phyloP scores from a whole-genome alignment of 2,888 invertebrate species.

The Phrixothrix hirtus region DNA sequence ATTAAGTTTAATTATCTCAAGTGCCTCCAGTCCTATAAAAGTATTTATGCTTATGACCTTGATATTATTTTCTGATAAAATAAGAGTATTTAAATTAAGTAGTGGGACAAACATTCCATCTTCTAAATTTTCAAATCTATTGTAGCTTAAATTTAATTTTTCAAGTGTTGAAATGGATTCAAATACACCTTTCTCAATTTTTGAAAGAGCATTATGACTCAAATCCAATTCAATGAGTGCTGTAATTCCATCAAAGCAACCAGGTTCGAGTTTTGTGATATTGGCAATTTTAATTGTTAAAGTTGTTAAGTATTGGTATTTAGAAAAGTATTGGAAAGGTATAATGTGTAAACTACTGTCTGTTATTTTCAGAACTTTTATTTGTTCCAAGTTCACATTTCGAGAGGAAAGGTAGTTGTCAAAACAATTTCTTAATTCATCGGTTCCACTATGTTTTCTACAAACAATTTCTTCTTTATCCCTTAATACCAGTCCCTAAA shows the following conservation, averaged over 20 bases:
- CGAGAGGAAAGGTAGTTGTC: background rate
- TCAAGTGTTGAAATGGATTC: background rate
- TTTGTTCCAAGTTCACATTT: background rate
- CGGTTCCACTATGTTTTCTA: background rate
- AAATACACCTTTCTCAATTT: background rate
- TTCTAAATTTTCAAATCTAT: background rate
- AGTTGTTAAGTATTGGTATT: background rate
- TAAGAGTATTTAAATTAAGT: background rate
- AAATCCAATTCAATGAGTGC: background rate
- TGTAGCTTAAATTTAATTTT: background rate
- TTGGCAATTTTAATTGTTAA: background rate
- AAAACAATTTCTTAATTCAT: background rate
- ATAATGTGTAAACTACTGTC: background rate
- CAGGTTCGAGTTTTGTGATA: background rate
- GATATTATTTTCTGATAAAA: background rate
- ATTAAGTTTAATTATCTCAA: background rate
- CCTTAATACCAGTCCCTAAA: background rate
- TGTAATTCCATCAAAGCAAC: background rate
- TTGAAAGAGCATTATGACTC: background rate
- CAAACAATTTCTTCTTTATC: background rate
- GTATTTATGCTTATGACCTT: background rate
- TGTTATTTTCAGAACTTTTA: background rate
- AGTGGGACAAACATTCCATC: background rate
- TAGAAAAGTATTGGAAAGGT: background rate
- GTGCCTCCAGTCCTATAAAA: background rate